Conservation (phyloP, 2,888 invertebrate species). For the Zaprionus obscuricornis region DNA sequence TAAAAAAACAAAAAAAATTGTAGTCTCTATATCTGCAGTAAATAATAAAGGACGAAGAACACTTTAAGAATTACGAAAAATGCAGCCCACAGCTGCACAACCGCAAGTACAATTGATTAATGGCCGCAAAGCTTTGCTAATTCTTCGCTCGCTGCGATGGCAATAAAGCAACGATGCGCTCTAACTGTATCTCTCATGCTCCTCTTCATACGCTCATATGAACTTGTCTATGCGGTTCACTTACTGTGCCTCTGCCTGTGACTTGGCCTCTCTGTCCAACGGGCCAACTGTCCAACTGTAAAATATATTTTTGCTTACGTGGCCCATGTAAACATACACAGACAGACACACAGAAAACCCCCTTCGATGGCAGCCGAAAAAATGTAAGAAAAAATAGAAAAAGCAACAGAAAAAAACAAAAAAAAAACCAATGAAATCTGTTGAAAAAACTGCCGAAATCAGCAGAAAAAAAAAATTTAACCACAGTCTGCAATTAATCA, state of each 20-base stretch:
- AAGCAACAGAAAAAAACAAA: neutral
- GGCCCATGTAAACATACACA: constrained; percentile 41
- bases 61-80: constrained; percentile 40
- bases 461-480: constrained; percentile 58
- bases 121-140: constrained; percentile 47
- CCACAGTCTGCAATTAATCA: constrained; percentile 71
- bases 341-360: neutral
- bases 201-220: neutral
- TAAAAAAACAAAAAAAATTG: neutral
- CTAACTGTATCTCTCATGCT: constrained; percentile 28
- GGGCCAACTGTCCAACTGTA: constrained; percentile 34
- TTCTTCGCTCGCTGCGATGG: constrained; percentile 36
- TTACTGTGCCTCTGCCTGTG: constrained; percentile 1
- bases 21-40: constrained; percentile 50
- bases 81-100: constrained; percentile 32
- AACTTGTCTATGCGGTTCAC: neutral
- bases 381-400: neutral
- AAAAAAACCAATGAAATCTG: constrained; percentile 18
- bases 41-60: constrained; percentile 54
- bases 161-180: constrained; percentile 21
- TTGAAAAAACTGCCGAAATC: constrained; percentile 57
- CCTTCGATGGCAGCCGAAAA: too few species aligned
- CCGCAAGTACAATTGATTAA: constrained; percentile 46
- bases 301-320: constrained; percentile 62
- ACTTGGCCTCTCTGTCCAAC: too few species aligned